Conservation (phyloP, 2,113 vertebrate genomes). For the Pedetes capensis region DNA sequence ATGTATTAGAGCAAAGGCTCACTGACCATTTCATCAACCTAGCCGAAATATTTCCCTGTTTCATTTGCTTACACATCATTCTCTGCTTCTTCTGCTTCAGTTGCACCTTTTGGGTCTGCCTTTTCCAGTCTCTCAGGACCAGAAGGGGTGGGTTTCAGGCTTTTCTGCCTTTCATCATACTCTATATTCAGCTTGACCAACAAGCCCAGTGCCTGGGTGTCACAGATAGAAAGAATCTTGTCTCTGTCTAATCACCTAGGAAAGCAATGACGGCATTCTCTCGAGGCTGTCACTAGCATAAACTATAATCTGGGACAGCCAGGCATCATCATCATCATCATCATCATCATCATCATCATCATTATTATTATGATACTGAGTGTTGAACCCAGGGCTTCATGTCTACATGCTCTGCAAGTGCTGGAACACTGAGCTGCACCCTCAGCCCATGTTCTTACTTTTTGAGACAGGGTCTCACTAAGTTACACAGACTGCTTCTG, state of each 20-base stretch:
- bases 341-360: too few species aligned
- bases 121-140: background rate
- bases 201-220: background rate
- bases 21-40: background rate
- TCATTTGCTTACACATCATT: background rate
- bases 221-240: background rate
- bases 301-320: background rate
- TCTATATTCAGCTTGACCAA: background rate
- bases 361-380: too few species aligned
- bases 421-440: too few species aligned
- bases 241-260: background rate
- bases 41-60: background rate
- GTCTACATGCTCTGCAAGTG: too few species aligned
- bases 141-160: background rate
- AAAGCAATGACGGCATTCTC: background rate
- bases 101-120: background rate
- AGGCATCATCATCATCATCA: too few species aligned
- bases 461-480: too few species aligned
- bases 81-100: background rate
- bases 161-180: background rate
- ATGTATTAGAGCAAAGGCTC: background rate
- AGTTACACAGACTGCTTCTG: too few species aligned
- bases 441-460: too few species aligned
- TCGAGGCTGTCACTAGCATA: background rate
- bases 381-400: too few species aligned